Evolutionary conservation across 2,797 vertebrate species (phyloP).

Genomic region (Phrynocephalus vlangalii): DNA sequence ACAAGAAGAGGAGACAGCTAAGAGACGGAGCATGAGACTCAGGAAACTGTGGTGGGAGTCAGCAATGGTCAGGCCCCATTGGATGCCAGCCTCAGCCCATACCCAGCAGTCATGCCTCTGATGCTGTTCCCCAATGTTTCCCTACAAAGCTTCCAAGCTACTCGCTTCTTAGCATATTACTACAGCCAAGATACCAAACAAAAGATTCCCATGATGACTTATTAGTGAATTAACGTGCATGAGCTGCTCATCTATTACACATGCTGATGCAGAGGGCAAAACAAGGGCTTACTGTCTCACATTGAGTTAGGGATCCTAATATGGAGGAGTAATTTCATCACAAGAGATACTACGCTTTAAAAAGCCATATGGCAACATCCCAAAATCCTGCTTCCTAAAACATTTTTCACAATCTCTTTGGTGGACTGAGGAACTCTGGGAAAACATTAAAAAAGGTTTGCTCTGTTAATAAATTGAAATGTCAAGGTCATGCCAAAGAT

Average conservation of each 20-base stretch:
- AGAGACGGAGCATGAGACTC: neutral
- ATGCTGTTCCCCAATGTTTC: neutral
- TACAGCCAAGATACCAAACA: neutral
- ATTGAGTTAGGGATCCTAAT: neutral
- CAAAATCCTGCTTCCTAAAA: conserved; percentile 4
- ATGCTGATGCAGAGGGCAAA: neutral
- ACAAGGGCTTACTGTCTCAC: neutral
- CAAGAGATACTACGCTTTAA: neutral
- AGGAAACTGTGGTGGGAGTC: neutral
- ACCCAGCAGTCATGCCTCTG: neutral
- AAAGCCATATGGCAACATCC: neutral
- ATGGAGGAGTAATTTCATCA: neutral
- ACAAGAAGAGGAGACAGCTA: neutral
- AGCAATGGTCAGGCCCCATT: neutral
- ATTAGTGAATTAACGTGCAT: neutral
- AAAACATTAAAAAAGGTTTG: neutral
- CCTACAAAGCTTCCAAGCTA: neutral
- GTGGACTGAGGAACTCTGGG: neutral
- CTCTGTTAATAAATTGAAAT: neutral
- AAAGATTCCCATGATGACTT: neutral
- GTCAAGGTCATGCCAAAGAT: neutral
- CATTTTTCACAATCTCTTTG: neutral
- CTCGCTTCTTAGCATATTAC: neutral
- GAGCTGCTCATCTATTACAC: neutral
- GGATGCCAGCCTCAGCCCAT: neutral